Base-by-base conservation (phyloP, 2,113 vertebrate genomes). In the Limanda limanda region DNA sequence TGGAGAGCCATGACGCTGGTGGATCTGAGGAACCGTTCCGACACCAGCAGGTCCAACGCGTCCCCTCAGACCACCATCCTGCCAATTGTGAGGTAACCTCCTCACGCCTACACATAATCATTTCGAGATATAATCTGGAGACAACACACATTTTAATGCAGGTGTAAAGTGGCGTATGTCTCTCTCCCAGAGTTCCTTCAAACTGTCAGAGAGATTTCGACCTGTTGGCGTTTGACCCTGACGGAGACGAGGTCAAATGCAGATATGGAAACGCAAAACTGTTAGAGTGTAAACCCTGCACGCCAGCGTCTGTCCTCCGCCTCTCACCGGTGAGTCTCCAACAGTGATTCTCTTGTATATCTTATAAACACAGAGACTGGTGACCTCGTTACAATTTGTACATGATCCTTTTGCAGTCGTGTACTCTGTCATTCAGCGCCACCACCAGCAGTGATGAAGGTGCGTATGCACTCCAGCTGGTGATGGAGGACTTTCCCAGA, bases 221-320 rank as follows among this genome's bases (percentile, higher is more conserved):
- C 42, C 58, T 91, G 60, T 52, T 86, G 78, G 55, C 74, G 2
- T 84, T 84, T 54, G 89, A 91, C 62, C 75, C 78, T 10, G 79
- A 88, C 5, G 82, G 79, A 21, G 82, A 90, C 6, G 0, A 20
- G 15, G 78, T 90, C 1, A 56, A 11, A 62, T 87, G 82, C 74
- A 83, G 84, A 76, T 63, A 71, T 31, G 76, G 69, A 35, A 14
- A 20, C 12, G 2, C 11, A 0, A 0, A 20, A 0, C 1, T 14
- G 3, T 7, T 0, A 0, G 83, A 86, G 68, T 86, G 79, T 51
- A 5, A 23, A 5, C 13, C 7, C 27, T 86, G 84, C 57, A 68
- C 71, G 0, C 42, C 47, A 0, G 62, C 80, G 0, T 63, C 83
- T 64, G 83, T 84, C 1, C 75, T 87, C 61, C 51, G 0, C 40